Evolutionary conservation across 2,797 vertebrate species (phyloP), one percentile per base, ranked within the genome.

Genomic region (Premnoplex brunnescens): DNA sequence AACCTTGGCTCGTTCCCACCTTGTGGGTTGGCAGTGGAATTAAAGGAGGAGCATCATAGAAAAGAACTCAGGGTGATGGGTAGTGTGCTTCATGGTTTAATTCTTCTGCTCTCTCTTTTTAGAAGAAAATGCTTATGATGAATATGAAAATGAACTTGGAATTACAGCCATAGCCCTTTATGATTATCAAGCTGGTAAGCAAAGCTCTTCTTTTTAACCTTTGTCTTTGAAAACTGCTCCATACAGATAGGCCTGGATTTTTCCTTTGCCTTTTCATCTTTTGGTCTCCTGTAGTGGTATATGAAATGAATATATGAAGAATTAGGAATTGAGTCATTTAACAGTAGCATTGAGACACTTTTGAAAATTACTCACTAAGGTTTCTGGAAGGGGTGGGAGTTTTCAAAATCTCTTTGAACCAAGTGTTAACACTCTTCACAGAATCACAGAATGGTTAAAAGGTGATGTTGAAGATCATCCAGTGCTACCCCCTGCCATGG

Each of bases 131-230:
- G 78, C 98, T 26, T 99, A 99, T 1, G 97, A 98, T 1, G 99
- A 99, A 16, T 99, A 98, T 3, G 97, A 98, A 30, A 99, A 98
- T 27, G 99, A 99, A 82, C 96, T 99, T 11, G 99, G 99, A 11
- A 97, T 99, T 96, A 99, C 99, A 1, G 99, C 99, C 10, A 98
- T 99, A 88, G 99, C 99, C 12, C 98, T 99, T n/a, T 99, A 99
- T 5, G 99, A 99, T 96, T 99, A 99, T 96, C 99, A 99, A 97
- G 99, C 99, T 72, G 99, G 99, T 99, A 96, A 98, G 99, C 16
- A 62, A 26, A 79, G 19, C 51, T 64, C 14, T 74, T 44, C 12
- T 43, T 73, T 55, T 88, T 58, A 62, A 59, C 52, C 22, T 27
- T 59, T 67, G 32, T 12, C 43, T 90, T 73, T 72, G 60, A 80